Percentiles rank a stretch among this genome's conserved stretches.
Conservation (phyloP, 2,888 invertebrate genomes). For the Prenolepis imparis region DNA sequence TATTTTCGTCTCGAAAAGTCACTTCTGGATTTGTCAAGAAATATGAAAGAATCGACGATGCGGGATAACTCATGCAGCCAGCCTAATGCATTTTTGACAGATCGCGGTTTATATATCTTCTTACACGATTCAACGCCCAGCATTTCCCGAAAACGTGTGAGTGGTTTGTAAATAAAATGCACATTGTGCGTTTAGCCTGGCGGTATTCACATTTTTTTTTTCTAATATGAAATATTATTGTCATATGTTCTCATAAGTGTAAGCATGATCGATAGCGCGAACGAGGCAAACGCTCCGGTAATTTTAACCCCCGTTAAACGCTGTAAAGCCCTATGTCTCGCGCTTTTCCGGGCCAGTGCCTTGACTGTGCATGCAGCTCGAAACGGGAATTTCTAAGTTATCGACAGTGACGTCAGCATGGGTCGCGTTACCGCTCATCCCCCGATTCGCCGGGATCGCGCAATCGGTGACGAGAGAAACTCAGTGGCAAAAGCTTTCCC, state of each 20-base stretch:
- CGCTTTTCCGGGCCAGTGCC: slow-evolving; percentile 64
- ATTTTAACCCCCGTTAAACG: slow-evolving; percentile 66
- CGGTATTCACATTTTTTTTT: slow-evolving; percentile 16
- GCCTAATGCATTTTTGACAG: slow-evolving; percentile 12
- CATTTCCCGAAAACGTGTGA: not conserved
- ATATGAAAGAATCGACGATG: slow-evolving; percentile 16
- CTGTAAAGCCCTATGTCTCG: slow-evolving; percentile 62
- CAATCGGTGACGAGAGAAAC: slow-evolving; percentile 52
- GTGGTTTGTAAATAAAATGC: slow-evolving; percentile 15
- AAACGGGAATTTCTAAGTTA: slow-evolving; percentile 71
- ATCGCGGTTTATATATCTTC: not conserved
- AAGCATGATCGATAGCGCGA: slow-evolving; percentile 48
- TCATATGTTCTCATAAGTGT: too few species aligned
- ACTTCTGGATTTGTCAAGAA: slow-evolving; percentile 18
- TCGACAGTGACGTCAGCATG: slow-evolving; percentile 67
- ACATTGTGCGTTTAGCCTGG: not conserved
- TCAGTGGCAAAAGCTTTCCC: slow-evolving; percentile 15
- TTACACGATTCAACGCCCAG: not conserved
- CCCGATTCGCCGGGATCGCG: slow-evolving; percentile 63
- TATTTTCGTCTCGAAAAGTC: not conserved
- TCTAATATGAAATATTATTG: not conserved
- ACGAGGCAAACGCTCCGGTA: slow-evolving; percentile 59
- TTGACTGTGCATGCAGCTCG: slow-evolving; percentile 51
- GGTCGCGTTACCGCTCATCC: slow-evolving; percentile 61
- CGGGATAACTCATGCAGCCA: not conserved